Conservation (phyloP, 2,888 invertebrate species). For the Noctua janthe region DNA sequence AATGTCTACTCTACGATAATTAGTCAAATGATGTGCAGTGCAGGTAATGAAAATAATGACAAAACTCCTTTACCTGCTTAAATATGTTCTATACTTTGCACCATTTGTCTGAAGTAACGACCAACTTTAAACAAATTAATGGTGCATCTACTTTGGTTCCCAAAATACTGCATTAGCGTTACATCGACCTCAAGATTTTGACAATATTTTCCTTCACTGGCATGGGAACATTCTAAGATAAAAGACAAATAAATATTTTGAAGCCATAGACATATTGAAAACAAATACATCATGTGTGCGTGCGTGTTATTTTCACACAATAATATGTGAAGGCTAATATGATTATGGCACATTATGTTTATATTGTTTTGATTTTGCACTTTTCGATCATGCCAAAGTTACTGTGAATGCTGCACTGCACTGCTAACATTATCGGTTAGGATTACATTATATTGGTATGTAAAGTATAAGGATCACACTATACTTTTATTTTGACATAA, state of each 20-base stretch:
- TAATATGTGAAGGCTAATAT: conserved; percentile 13
- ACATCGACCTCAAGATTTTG: background rate
- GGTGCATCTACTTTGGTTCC: background rate
- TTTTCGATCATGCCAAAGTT: background rate
- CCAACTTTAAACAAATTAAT: too few species aligned
- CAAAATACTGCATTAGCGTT: background rate
- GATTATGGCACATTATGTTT: background rate
- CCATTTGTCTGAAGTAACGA: too few species aligned
- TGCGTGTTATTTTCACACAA: conserved; percentile 15
- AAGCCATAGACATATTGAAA: conserved; percentile 22
- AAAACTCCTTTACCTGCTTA: background rate
- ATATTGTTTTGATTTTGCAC: background rate
- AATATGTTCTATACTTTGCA: background rate
- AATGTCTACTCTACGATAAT: conserved; percentile 1
- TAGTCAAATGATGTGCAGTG: conserved; percentile 8
- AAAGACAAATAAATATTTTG: conserved; percentile 27
- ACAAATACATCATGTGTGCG: background rate
- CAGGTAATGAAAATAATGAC: background rate
- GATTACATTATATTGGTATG: background rate
- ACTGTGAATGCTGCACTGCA: background rate
- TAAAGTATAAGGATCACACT: background rate
- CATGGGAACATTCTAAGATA: conserved; percentile 15
- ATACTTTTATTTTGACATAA: background rate
- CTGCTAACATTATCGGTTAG: background rate
- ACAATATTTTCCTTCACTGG: background rate